phyloP scores from a whole-genome alignment of 1,140 invertebrate genomes.

The Anoplolepis gracilipes region DNA sequence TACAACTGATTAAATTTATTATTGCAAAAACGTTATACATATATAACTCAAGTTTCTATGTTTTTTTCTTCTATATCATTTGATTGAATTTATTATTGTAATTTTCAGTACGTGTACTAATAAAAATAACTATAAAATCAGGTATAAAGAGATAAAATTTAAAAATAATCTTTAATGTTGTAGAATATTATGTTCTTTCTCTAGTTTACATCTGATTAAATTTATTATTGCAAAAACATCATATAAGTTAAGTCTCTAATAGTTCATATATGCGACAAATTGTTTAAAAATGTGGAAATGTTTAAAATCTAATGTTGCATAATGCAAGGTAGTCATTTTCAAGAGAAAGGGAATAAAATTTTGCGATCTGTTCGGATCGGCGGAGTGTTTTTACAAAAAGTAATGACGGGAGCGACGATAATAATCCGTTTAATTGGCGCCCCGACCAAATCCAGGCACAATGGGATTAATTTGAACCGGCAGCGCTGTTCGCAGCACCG shows the following conservation, averaged over 20 bases:
- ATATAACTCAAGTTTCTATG: no score
- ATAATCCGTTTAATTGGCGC: slow-evolving; percentile 78
- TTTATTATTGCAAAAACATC: slow-evolving; percentile 4
- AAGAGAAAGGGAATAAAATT: slow-evolving; percentile 49
- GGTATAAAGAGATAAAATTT: no score
- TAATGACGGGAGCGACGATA: slow-evolving; percentile 76
- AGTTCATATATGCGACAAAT: neutral
- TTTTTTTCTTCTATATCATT: neutral
- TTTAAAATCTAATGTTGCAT: slow-evolving; percentile 34
- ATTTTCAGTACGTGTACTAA: no score
- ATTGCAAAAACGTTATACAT: no score
- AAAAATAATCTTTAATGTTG: no score
- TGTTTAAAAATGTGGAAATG: neutral
- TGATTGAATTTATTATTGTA: no score
- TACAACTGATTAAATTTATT: no score
- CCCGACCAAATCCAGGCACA: slow-evolving; percentile 76
- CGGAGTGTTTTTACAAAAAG: slow-evolving; percentile 73
- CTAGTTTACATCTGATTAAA: neutral
- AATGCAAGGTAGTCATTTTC: slow-evolving; percentile 8
- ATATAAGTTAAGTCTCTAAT: neutral
- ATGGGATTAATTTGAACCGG: slow-evolving; percentile 77
- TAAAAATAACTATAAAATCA: no score
- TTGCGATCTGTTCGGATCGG: slow-evolving; percentile 52
- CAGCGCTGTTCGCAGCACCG: slow-evolving; percentile 71
- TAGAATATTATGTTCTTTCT: no score